Percentiles rank a stretch among this genome's conserved stretches.
phyloP scores from a whole-genome alignment of 1,140 invertebrate genomes.

The Atta cephalotes region DNA sequence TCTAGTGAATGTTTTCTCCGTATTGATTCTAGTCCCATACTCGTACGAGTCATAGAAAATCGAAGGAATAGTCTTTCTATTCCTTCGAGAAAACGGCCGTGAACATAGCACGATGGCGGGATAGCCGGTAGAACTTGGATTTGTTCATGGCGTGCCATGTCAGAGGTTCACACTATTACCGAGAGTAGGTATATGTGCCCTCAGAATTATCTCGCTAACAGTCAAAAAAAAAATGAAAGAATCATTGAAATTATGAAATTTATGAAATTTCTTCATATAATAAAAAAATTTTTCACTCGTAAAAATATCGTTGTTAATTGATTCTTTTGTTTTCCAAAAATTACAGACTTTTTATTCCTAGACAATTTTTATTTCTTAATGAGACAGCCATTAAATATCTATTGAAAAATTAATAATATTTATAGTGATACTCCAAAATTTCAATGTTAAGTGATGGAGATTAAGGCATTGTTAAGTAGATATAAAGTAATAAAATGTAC shows the following conservation, averaged over 20 bases:
- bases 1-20: constrained; percentile 29
- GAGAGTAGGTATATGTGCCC: constrained; percentile 35
- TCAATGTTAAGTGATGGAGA: too few relatives aligned
- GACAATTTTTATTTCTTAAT: neutral
- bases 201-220: neutral
- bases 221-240: neutral
- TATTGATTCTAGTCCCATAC: constrained; percentile 16
- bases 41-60: neutral
- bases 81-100: constrained; percentile 46
- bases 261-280: neutral
- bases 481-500: too few relatives aligned
- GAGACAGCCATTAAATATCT: neutral
- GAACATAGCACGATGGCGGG: constrained; percentile 44
- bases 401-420: neutral
- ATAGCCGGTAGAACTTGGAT: constrained; percentile 25
- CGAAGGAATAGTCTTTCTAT: constrained; percentile 51
- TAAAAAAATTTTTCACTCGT: neutral
- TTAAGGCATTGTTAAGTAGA: too few relatives aligned
- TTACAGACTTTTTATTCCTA: neutral
- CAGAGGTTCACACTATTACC: constrained; percentile 32
- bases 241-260: neutral
- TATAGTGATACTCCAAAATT: neutral
- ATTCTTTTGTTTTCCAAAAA: neutral
- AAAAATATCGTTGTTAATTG: neutral
- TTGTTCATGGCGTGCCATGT: neutral